Evolutionary conservation across 2,888 invertebrate genomes (phyloP).

Genomic region (Cotesia congregata): DNA sequence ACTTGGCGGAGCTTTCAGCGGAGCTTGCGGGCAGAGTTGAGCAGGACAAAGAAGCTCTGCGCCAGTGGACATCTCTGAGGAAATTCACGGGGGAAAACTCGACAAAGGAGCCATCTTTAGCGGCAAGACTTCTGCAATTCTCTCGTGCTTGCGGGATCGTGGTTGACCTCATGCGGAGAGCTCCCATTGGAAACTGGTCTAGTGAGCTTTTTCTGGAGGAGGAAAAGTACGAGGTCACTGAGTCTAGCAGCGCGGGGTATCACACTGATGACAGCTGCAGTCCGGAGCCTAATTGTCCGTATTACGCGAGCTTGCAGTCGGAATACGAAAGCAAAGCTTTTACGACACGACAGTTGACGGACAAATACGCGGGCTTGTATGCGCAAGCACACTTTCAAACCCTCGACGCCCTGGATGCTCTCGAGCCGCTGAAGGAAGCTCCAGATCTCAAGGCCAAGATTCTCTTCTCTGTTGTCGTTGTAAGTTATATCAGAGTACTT

Average conservation of each 20-base stretch:
- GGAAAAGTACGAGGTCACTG: constrained; percentile 61
- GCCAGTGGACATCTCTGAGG: constrained; percentile 75
- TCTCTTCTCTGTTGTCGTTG: constrained; percentile 95
- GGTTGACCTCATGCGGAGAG: constrained; percentile 80
- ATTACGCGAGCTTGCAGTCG: constrained; percentile 5
- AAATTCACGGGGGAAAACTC: constrained; percentile 60
- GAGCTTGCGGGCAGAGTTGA: constrained; percentile 85
- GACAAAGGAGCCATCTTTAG: constrained; percentile 65
- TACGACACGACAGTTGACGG: constrained; percentile 73
- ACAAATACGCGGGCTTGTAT: constrained; percentile 88
- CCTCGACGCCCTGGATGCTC: constrained; percentile 85
- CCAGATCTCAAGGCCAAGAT: constrained; percentile 95
- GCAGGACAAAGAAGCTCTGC: constrained; percentile 90
- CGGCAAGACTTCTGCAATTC: constrained; percentile 81
- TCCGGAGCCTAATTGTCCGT: constrained; percentile 63
- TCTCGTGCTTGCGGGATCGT: constrained; percentile 83
- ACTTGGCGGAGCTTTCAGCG: constrained; percentile 82
- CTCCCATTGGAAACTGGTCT: constrained; percentile 28
- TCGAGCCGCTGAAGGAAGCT: constrained; percentile 85
- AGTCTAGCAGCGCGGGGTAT: constrained; percentile 65
- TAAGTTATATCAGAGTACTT: constrained; percentile 72
- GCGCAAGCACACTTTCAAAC: constrained; percentile 87
- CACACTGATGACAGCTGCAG: constrained; percentile 67
- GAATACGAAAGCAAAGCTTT: constrained; percentile 30
- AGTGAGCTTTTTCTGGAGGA: constrained; percentile 46